Percentiles rank a stretch among this genome's conserved stretches.
phyloP scores from a whole-genome alignment of 2,113 vertebrate species.

The Pavo muticus region DNA sequence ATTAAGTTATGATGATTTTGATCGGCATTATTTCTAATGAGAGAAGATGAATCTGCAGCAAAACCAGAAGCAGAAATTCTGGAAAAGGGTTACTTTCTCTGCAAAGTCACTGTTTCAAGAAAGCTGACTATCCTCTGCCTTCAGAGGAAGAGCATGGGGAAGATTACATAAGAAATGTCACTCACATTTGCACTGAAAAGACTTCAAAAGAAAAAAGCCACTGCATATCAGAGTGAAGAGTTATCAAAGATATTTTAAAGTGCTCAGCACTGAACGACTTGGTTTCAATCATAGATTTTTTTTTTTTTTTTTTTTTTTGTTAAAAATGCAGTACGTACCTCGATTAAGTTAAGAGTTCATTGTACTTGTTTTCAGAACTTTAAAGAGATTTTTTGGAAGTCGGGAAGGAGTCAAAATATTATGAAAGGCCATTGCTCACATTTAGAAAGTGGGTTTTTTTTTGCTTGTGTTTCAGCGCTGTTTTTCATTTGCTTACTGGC shows the following conservation, averaged over 20 bases:
- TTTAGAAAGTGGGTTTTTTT: not conserved
- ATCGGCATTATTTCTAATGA: not conserved
- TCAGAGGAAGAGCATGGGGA: not conserved
- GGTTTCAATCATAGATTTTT: not conserved
- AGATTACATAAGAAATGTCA: not conserved
- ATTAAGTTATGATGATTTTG: not conserved
- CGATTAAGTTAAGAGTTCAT: not conserved
- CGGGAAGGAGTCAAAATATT: not conserved
- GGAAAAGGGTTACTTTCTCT: not conserved
- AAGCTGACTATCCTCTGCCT: not conserved
- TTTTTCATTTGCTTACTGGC: not conserved
- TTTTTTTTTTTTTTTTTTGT: not conserved
- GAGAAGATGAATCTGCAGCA: not conserved
- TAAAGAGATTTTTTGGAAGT: not conserved
- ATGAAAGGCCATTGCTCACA: not conserved
- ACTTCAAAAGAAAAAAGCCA: not conserved
- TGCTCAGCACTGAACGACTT: not conserved
- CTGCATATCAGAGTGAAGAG: not conserved
- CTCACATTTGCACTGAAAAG: not conserved
- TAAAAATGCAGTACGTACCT: not conserved
- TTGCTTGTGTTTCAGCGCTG: not conserved
- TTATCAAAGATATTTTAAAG: not conserved
- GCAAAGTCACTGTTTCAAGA: not conserved
- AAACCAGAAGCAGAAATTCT: not conserved
- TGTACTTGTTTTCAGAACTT: not conserved